Evolutionary conservation across 2,113 vertebrate species (phyloP), one percentile per base, ranked within the genome.

Genomic region (Cheilinus undulatus): DNA sequence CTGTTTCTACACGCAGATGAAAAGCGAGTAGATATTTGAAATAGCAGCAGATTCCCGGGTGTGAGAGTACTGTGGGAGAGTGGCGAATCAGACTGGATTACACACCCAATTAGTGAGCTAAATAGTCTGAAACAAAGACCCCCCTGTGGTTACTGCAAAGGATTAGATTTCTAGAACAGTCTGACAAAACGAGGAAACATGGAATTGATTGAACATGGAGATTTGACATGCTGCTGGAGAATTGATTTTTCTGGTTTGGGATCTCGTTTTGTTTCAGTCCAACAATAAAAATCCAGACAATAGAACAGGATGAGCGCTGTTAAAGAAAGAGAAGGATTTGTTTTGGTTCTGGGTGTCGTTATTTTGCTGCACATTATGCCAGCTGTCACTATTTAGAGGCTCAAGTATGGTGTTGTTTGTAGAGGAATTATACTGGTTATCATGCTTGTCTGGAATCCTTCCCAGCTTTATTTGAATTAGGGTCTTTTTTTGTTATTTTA

Each of bases 81-180:
- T 23, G 57, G 22, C 17, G 27, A 63, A 50, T 74, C 49, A 61
- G 81, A 69, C 63, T 17, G 76, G 86, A 88, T 91, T 87, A 86
- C 76, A 78, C 66, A 65, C 53, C 48, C 60, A 82, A 81, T 90
- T 83, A 83, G 62, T 32, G 57, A 32, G 32, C 43, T 81, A 50
- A 85, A 73, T 59, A 1, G 15, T 43, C 57, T 64, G 54, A 76
- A 88, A 75, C 80, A 82, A 85, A 82, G 70, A 52, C 38, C 3
- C 15, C 30, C 48, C 22, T 56, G 66, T 56, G 61, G 69, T 48
- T 36, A 5, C 49, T 52, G 22, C 32, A 69, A n/a, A 27, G 70
- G 76, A 82, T 86, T 87, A 76, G 51, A 69, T 52, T 62, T 49
- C 50, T 46, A 8, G 14, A 64, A 28, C 27, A 12, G 15, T 51